Evolutionary conservation across 2,797 vertebrate species (phyloP), one percentile per base, ranked within the genome.

Genomic region (Amphiprion clarkii): DNA sequence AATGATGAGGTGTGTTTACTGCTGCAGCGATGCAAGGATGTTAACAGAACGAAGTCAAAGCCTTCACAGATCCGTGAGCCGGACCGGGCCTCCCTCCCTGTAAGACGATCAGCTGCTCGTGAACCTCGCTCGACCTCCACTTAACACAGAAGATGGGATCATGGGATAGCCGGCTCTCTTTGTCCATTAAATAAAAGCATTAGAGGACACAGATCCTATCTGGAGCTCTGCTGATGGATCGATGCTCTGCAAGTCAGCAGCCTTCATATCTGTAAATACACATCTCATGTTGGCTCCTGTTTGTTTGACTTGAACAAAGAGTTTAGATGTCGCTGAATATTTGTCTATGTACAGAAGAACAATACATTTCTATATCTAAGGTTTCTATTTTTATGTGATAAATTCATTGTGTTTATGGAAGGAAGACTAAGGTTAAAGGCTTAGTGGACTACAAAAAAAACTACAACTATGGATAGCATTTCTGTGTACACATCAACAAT

Each of bases 61-160:
- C 27, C 49, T 39, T 46, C 4, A 31, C 44, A 42, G 46, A 54
- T 68, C 67, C 64, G 60, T 70, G 60, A 71, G 67, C 67, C 27
- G 5, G 42, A 58, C 55, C 14, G 44, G 65, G 27, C 21, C 54
- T 27, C 44, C 19, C 40, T 48, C 9, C 33, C 21, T 74, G 74
- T 86, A 83, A 83, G 75, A 67, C 40, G 80, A 86, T 78, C 73
- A 67, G 71, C 69, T 83, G 74, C 46, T 81, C 72, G 71, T 71
- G 51, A 74, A 81, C 55, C 73, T 74, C n/a, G 46, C 69, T 79
- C 53, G 66, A 72, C 73, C 83, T 57, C 72, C 79, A 75, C 83
- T 79, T 80, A 74, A 76, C 71, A 40, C 74, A 51, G 67, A 69
- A 33, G 63, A 79, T 40, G 33, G 64, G 64, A 81, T 44, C 25